Percentiles rank a stretch among this genome's conserved stretches.
These are phyloP conservation scores for Magallana gigas DNA, from an alignment of 1,140 invertebrate genomes.

Conservation along the genomic window DNA sequence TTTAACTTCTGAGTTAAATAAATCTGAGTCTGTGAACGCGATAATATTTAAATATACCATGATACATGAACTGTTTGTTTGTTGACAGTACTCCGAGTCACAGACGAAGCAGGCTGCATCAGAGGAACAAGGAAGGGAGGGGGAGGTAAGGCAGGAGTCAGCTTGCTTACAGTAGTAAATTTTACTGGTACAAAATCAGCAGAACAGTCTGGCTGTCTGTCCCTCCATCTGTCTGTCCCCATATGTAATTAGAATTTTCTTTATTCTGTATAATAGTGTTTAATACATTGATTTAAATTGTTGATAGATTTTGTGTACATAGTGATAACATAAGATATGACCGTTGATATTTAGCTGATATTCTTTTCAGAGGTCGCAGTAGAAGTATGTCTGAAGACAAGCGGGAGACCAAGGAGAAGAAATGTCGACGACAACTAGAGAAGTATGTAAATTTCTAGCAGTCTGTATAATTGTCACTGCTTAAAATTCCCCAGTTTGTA, in stretches of 20 bases:
- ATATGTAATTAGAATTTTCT: too few relatives aligned
- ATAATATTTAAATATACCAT: too few relatives aligned
- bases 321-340: too few relatives aligned
- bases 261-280: too few relatives aligned
- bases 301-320: too few relatives aligned
- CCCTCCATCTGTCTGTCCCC: too few relatives aligned
- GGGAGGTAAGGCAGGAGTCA: neutral
- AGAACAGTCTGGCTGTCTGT: neutral
- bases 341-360: neutral
- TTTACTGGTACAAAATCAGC: neutral
- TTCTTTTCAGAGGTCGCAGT: neutral
- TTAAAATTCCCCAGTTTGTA: too few relatives aligned
- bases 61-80: neutral
- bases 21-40: too few relatives aligned
- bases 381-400: slow-evolving; percentile 13
- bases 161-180: too few relatives aligned
- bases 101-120: neutral
- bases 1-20: too few relatives aligned
- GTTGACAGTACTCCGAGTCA: neutral
- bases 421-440: neutral
- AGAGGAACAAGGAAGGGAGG: neutral
- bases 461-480: too few relatives aligned
- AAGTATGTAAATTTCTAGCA: neutral
- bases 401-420: neutral
- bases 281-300: too few relatives aligned